Conservation (phyloP, 2,113 vertebrate genomes). For the Engraulis encrasicolus region DNA sequence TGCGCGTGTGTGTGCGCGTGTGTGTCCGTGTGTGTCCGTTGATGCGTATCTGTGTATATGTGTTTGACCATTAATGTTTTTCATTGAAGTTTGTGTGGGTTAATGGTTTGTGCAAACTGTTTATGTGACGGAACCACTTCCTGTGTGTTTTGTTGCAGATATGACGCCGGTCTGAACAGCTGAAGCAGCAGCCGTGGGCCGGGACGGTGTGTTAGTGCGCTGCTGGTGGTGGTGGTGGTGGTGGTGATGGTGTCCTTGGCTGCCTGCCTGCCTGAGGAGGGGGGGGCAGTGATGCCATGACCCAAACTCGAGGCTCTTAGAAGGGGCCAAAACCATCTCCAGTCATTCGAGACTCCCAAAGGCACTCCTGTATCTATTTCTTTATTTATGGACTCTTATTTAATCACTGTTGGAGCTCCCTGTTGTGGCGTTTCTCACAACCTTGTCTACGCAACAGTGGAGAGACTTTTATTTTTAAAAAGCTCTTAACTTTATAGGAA, state of each 20-base stretch:
- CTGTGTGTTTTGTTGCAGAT: conserved; percentile 54
- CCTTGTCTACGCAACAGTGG: background rate
- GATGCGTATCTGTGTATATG: background rate
- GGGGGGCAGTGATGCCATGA: background rate
- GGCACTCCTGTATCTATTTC: background rate
- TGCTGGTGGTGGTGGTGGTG: too few species aligned
- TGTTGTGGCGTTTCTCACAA: background rate
- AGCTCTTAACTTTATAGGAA: background rate
- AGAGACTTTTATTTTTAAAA: background rate
- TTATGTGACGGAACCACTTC: background rate
- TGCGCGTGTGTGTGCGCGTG: background rate
- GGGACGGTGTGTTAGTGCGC: background rate
- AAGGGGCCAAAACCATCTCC: background rate
- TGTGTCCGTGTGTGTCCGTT: background rate
- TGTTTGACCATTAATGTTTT: background rate
- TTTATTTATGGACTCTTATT: background rate
- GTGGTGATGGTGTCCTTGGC: too few species aligned
- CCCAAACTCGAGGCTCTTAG: background rate
- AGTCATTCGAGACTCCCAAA: background rate
- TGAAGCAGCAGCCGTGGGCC: conserved; percentile 43
- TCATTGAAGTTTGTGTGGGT: background rate
- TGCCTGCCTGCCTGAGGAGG: background rate
- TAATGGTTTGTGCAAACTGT: background rate
- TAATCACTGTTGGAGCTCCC: background rate
- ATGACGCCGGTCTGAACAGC: conserved; percentile 61